Conservation (phyloP, 2,113 vertebrate species). For the Pterocles gutturalis region DNA sequence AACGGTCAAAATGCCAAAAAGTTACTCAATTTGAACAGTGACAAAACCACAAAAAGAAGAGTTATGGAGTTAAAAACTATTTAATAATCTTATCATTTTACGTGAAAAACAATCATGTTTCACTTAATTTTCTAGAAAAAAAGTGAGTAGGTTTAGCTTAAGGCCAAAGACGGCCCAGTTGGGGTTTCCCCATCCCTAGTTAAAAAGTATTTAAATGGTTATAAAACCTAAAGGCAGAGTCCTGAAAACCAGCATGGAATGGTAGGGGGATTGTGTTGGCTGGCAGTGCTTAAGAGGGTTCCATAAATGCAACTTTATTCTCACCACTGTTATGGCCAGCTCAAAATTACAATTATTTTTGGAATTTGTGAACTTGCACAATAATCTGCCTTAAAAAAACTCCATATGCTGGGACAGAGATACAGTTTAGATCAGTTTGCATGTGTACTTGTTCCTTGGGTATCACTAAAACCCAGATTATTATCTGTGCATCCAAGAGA, state of each 20-base stretch:
- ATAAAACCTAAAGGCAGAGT: not conserved
- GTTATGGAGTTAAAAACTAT: not conserved
- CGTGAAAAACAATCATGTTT: not conserved
- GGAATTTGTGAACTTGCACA: not conserved
- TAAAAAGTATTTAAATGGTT: not conserved
- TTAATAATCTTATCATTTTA: not conserved
- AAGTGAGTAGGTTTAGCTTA: not conserved
- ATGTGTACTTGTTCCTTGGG: not conserved
- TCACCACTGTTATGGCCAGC: not conserved
- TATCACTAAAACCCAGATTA: not conserved
- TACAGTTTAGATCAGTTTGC: not conserved
- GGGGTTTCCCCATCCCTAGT: not conserved
- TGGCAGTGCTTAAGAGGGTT: not conserved
- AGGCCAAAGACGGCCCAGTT: not conserved
- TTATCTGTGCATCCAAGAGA: not conserved
- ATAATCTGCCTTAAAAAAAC: not conserved
- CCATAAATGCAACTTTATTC: not conserved
- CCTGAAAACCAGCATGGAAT: not conserved
- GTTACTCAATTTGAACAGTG: not conserved
- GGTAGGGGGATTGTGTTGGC: not conserved
- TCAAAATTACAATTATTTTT: not conserved
- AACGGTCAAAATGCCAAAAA: not conserved
- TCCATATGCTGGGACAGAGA: not conserved
- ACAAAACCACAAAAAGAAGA: not conserved
- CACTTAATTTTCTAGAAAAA: not conserved